A percentile compares a stretch with the other conserved stretches of the same genome.
Conservation (phyloP, 2,888 invertebrate genomes). For the Halictus quadricinctus region DNA sequence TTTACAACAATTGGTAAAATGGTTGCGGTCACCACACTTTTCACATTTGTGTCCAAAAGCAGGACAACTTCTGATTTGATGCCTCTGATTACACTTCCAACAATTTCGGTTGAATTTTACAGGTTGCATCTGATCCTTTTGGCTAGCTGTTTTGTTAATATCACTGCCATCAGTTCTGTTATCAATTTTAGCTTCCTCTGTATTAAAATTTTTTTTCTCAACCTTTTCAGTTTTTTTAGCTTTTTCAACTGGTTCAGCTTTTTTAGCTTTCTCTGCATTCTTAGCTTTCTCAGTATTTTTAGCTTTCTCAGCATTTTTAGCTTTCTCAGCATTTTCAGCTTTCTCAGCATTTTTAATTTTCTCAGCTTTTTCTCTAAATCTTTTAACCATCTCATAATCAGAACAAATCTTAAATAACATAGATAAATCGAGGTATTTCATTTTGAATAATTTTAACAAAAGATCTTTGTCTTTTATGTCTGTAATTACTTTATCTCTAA, state of each 20-base stretch:
- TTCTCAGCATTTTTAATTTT: neutral
- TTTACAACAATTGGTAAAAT: conserved; percentile 41
- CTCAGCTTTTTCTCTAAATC: neutral
- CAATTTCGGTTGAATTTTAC: conserved; percentile 31
- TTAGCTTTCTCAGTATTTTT: neutral
- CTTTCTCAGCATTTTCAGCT: neutral
- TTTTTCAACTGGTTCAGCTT: no score
- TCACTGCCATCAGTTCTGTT: neutral
- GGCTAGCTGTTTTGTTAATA: neutral
- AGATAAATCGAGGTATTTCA: conserved; percentile 43
- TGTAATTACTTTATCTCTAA: conserved; percentile 67
- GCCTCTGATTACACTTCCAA: conserved; percentile 54
- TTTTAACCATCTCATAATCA: neutral
- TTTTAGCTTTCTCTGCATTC: neutral
- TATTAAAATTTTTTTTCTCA: neutral
- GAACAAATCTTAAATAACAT: conserved; percentile 16
- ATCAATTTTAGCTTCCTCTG: neutral
- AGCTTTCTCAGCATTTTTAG: neutral
- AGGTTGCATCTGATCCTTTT: neutral
- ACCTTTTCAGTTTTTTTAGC: neutral
- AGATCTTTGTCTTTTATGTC: conserved; percentile 47
- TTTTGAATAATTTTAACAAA: conserved; percentile 31
- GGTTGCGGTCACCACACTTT: conserved; percentile 56
- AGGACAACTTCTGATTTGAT: conserved; percentile 57
- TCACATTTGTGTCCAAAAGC: conserved; percentile 60